Base-by-base conservation (phyloP, 2,113 vertebrate species). In the Seriola aureovittata region DNA sequence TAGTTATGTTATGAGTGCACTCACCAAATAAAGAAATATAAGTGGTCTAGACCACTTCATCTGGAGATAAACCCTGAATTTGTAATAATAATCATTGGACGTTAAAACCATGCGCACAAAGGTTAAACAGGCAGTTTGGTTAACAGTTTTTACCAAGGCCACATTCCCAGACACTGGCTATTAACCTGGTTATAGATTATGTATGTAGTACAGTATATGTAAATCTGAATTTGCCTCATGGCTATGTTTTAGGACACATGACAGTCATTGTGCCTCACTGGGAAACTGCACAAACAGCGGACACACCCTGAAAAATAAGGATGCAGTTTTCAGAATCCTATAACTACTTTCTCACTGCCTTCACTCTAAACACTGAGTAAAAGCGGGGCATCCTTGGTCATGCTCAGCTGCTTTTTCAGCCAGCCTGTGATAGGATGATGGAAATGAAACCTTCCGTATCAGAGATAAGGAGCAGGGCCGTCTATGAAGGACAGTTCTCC, bases 371-470 rank as follows among this genome's bases (percentile, higher is more conserved):
- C 48, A 68, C 4, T 1, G 13, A 3, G 11, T 17, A 58, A 58
- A 29, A 71, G 21, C 0, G 5, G 17, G 23, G 10, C 52, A 7
- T 52, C 68, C 19, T 36, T 23, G 32, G 55, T 65, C 58, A 74
- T 17, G 46, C 73, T 73, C 42, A 14, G 72, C 23, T 74, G 48
- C 54, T 32, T 73, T 71, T 57, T 69, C 32, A 59, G 38, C 34
- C 36, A 13, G 36, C 23, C 44, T 77, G 46, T 32, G 29, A 55
- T 36, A 70, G 71, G 34, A 25, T 44, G 82, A 87, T 58, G 60
- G 63, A 72, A 85, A 83, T 60, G 73, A 79, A 82, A 10, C 40
- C 60, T 75, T 85, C 73, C 65, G 23, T 46, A 65, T 81, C 16
- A 72, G 21, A 74, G 70, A 81, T 65, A 71, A 76, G 60, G 29